Base-by-base conservation (phyloP, 1,140 invertebrate genomes). In the Hypsibius dujardini region DNA sequence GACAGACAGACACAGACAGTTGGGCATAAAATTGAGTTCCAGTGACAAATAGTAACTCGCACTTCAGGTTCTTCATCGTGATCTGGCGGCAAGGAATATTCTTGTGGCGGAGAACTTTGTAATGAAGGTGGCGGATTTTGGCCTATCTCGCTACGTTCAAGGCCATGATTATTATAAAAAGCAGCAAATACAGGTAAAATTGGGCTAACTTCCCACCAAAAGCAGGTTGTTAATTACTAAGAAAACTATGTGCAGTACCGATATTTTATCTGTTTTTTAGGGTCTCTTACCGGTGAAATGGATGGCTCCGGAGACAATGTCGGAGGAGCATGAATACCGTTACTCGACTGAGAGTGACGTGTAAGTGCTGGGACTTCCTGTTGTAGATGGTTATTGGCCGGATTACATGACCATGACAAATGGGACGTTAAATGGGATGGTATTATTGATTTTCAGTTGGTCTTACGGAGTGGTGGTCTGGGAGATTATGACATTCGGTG, bases 241-340 rank as follows among this genome's bases (percentile, higher is more conserved):
- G n/a, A n/a, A n/a, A n/a, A n/a, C n/a, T n/a, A n/a, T n/a, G n/a
- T n/a, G n/a, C n/a, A n/a, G n/a, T n/a, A n/a, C n/a, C n/a, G n/a
- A n/a, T n/a, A n/a, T n/a, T n/a, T n/a, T n/a, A 47, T 73, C 72
- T 2, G 7, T 46, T 73, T 76, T 75, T n/a, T 71, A 81, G 78
- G 92, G 93, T 42, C 83, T 90, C 50, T 79, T 97, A 72, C 93
- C 94, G 1, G 90, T 98, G 1, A 96, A 97, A 81, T 98, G 95
- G 95, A 98, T 98, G 95, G 93, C 95, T 0, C 93, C 94, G 0
- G 95, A 98, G 80, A 92, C 95, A n/a, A n/a, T n/a, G n/a, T n/a
- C n/a, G n/a, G n/a, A n/a, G n/a, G n/a, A n/a, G n/a, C 95, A 93
- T 77, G 89, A 93, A 74, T 86, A 93, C 76, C 84, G 95, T 46